Evolutionary conservation across 1,140 invertebrate species (phyloP), one percentile per base, ranked within the genome.

Genomic region (Araneus ventricosus): DNA sequence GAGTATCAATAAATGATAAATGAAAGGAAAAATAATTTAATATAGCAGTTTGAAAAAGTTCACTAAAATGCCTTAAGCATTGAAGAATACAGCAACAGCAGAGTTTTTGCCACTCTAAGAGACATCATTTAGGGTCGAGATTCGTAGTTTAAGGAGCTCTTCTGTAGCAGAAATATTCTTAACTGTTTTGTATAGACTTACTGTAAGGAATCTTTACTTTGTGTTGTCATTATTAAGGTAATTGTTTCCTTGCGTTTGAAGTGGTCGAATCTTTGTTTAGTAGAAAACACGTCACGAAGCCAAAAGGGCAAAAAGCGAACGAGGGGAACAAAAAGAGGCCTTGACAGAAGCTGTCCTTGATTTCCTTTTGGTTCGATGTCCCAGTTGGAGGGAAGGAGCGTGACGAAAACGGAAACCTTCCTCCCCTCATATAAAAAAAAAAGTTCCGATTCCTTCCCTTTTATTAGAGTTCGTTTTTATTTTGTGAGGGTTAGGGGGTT

Each of bases 291-390:
- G 4, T 3, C 30, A 4, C 27, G 17, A 75, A 30, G 17, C 70
- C 30, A 34, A 75, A 75, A 75, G 37, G 67, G 27, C 27, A 75
- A 17, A 30, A 30, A 75, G 30, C 30, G 37, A 37, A 34, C 1
- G 30, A 37, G 70, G 70, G 67, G 70, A 75, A 75, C 70, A 75
- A 75, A 75, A 75, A 75, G 70, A 75, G 70, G 70, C 70, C 70
- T 75, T 75, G 70, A 75, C 70, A 37, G 70, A 75, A 27, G 70
- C 70, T 75, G 70, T 75, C 70, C 63, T 88, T 45, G 39, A 88
- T 70, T 88, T 75, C 87, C 87, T 37, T 88, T 75, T 70, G 87
- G 63, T 88, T 88, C 87, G 87, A 88, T 88, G 87, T 67, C 87
- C 87, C 87, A 88, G 61, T 88, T 37, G 59, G 87, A 88, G 87